Evolutionary conservation across 1,140 invertebrate species (phyloP).

Genomic region (Drosophila setifemur): DNA sequence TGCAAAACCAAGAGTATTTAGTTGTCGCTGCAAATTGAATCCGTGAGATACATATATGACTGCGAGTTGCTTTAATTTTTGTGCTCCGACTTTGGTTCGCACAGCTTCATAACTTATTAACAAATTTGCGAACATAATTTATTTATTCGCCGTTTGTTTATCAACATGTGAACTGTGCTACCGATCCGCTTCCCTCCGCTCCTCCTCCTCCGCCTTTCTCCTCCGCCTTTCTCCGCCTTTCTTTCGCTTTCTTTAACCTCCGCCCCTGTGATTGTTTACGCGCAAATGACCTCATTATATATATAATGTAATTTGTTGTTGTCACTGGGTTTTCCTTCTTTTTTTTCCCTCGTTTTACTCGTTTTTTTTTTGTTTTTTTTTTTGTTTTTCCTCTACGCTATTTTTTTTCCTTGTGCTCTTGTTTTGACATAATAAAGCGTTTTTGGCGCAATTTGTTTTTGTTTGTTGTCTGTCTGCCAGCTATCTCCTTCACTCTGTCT

Average conservation of each 20-base stretch:
- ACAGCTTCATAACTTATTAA: constrained; percentile 65
- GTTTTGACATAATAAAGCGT: constrained; percentile 73
- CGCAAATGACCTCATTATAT: constrained; percentile 78
- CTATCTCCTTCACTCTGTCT: background rate
- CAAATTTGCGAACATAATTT: constrained; percentile 67
- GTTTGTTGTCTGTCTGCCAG: constrained; percentile 25
- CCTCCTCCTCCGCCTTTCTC: background rate
- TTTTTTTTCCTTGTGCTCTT: constrained; percentile 39
- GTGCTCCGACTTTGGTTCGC: constrained; percentile 14
- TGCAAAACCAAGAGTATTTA: background rate
- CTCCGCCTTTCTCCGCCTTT: background rate
- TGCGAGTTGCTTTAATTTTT: constrained; percentile 10
- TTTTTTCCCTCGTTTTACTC: background rate
- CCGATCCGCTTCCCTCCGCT: background rate
- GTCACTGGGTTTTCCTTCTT: constrained; percentile 10
- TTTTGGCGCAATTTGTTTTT: constrained; percentile 62
- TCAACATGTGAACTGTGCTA: constrained; percentile 57
- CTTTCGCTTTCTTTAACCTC: constrained; percentile 1
- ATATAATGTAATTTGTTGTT: constrained; percentile 72
- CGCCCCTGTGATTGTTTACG: constrained; percentile 66
- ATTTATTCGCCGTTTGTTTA: constrained; percentile 76
- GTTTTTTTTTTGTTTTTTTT: no score
- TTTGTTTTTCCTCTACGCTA: no score
- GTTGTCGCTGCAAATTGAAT: background rate
- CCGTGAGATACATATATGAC: background rate